Percentiles rank a stretch among this genome's conserved stretches.
Evolutionary conservation across 2,888 invertebrate genomes (phyloP).

Genomic region (Psococerastis gibbosa): DNA sequence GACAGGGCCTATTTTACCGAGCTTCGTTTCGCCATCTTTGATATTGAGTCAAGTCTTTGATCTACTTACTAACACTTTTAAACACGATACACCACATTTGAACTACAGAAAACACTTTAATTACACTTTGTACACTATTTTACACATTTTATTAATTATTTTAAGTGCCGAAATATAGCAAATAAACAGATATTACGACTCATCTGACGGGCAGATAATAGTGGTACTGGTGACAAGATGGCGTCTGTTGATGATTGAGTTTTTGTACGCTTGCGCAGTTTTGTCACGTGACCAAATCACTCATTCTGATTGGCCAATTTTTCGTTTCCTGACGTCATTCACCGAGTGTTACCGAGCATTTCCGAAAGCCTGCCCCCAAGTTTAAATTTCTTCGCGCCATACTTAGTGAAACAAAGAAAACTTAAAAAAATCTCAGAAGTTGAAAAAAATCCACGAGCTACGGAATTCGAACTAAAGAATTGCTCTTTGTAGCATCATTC

Average conservation of each 20-base stretch:
- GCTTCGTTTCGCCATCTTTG: conserved; percentile 10
- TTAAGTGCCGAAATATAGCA: not conserved
- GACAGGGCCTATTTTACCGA: conserved; percentile 7
- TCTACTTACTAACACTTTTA: not conserved
- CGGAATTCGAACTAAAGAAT: too few relatives aligned
- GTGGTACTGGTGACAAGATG: conserved; percentile 50
- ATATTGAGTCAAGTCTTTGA: conserved; percentile 1
- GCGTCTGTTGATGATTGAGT: conserved; percentile 90
- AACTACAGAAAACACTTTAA: conserved; percentile 25
- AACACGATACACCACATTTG: conserved; percentile 34
- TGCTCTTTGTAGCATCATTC: too few relatives aligned
- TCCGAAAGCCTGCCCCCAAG: not conserved
- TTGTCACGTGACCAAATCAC: conserved; percentile 28
- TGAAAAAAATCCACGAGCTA: too few relatives aligned
- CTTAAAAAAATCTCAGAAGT: too few relatives aligned
- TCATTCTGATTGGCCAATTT: conserved; percentile 25
- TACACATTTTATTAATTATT: conserved; percentile 23
- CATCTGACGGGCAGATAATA: conserved; percentile 34
- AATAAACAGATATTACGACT: not conserved
- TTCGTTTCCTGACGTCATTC: not conserved
- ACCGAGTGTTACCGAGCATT: not conserved
- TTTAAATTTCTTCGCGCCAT: not conserved
- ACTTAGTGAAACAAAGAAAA: too few relatives aligned
- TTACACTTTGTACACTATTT: conserved; percentile 31
- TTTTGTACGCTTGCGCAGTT: conserved; percentile 69